Evolutionary conservation across 1,140 invertebrate species (phyloP), one percentile per base, ranked within the genome.

Genomic region (Aphidius ervi): DNA sequence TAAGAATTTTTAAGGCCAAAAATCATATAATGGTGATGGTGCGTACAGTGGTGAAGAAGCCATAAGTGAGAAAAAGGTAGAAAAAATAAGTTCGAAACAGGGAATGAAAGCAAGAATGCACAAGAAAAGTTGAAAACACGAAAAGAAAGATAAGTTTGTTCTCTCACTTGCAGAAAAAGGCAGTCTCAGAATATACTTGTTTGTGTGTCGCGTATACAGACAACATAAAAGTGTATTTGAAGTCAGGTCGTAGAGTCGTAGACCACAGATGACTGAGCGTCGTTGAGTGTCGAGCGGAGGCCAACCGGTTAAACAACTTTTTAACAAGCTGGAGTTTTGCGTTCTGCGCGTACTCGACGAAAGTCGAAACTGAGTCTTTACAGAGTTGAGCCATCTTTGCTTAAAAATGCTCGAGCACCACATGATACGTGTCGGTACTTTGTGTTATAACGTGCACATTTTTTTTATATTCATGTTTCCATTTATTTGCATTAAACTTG

Each of bases 221-320:
- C 61, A 42, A 59, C 55, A 53, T 59, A 64, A 68, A 68, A 70
- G 69, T 73, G 73, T 73, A 72, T 74, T 64, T 72, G 72, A 72
- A 77, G 73, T 77, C 75, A 71, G 74, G 77, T 78, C 75, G 77
- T 79, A 79, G 76, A 79, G 77, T 78, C 74, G 77, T 79, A 78
- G 76, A 79, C 78, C 74, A 77, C 76, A 70, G 73, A 74, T 31
- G 23, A 31, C 23, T 31, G 23, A 31, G 23, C 23, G 23, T 31
- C 23, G 74, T 74, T 74, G 68, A 70, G 71, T 69, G 74, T 65
- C 64, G 67, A 58, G 58, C 53, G 75, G 67, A 75, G 72, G 69
- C 71, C 71, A 79, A 80, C 78, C 77, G 78, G 78, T 79, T 76
- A 73, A 64, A 72, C 78, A 79, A 79, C 77, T 80, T 78, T 79